Base-by-base conservation (phyloP, 2,797 vertebrate species). In the Astyanax mexicanus region DNA sequence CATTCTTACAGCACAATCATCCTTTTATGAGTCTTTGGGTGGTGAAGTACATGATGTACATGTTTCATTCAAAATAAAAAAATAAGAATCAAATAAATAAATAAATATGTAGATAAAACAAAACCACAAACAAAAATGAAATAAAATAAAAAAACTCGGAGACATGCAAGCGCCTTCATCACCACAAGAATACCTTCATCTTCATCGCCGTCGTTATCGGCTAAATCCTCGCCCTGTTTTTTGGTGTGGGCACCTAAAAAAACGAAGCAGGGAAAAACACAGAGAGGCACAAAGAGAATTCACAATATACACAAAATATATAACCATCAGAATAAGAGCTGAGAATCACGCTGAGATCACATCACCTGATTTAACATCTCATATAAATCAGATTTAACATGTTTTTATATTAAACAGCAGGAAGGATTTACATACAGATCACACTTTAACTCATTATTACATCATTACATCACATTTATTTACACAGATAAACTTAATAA, bases 171-270 rank as follows among this genome's bases (percentile, higher is more conserved):
- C 87, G 89, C 87, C 90, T 86, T 90, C 86, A 90, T 95, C 93
- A 95, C 96, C 95, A 91, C 81, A 84, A 86, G 95, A 98, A 97
- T 99, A 99, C 98, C 97, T 99, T 99, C 98, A 54, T 99, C 98
- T 99, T 99, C 98, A 93, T 99, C 97, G 94, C 97, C 98, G 94
- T 99, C 97, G 94, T 99, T 99, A 96, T 99, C 97, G 87, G 96
- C 96, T 92, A 99, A 96, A 96, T 99, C 98, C 94, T 99, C 97
- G 85, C 95, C 96, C 95, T 98, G 97, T 97, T 99, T 99, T 98
- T 99, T 99, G 95, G 96, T 94, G 92, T 96, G 95, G 93, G 95
- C 91, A 94, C 98, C 98, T 99, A 92, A 92, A 92, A 92, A 95
- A 91, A 93, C 93, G 94, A 95, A 96, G 94, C 90, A 94, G 89